Conservation (phyloP, 2,888 invertebrate species). For the Sphecodes monilicornis region DNA sequence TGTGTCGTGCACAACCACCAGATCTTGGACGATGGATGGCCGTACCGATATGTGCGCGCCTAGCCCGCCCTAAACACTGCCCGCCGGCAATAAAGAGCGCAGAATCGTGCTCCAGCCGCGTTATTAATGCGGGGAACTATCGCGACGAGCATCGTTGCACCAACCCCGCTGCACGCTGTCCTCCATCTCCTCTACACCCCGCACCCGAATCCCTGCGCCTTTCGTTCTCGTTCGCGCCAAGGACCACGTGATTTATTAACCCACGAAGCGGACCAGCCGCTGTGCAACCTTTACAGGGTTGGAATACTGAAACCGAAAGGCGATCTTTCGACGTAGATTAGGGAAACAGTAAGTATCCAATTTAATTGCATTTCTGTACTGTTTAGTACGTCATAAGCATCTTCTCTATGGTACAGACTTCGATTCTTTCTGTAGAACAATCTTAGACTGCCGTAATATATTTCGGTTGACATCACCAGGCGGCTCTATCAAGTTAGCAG, state of each 20-base stretch:
- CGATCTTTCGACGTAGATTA: background rate
- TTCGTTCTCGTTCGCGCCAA: slow-evolving; percentile 5
- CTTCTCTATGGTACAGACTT: too few species aligned
- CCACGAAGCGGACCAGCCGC: slow-evolving; percentile 52
- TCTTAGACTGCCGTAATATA: too few species aligned
- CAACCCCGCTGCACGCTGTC: slow-evolving; percentile 27
- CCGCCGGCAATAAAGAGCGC: slow-evolving; percentile 70
- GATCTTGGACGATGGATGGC: slow-evolving; percentile 72
- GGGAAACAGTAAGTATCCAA: background rate
- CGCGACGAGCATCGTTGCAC: slow-evolving; percentile 66
- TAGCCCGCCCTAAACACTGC: slow-evolving; percentile 63
- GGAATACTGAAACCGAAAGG: background rate
- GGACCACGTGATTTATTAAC: slow-evolving; percentile 55
- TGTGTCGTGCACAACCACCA: slow-evolving; percentile 71
- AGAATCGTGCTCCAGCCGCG: slow-evolving; percentile 70
- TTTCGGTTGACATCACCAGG: too few species aligned
- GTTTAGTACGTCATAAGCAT: too few species aligned
- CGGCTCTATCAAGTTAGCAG: too few species aligned
- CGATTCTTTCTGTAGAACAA: too few species aligned
- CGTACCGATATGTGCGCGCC: slow-evolving; percentile 62
- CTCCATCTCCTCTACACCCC: slow-evolving; percentile 26
- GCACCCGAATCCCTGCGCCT: slow-evolving; percentile 14
- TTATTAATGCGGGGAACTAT: slow-evolving; percentile 74
- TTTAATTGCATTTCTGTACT: background rate
- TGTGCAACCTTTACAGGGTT: background rate